phyloP scores from a whole-genome alignment of 2,113 vertebrate species.

The Pampusana beccarii region DNA sequence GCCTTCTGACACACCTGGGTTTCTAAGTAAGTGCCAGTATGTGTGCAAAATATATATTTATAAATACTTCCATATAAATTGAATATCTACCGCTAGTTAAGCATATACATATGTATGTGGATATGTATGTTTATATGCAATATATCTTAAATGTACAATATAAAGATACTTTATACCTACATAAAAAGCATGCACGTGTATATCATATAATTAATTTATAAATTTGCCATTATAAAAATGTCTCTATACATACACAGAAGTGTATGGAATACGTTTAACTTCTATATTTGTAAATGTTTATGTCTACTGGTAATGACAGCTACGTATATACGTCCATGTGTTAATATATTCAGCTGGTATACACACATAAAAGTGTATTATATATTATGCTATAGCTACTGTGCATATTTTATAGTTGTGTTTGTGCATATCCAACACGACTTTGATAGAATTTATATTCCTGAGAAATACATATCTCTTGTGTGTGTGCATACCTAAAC shows the following conservation, averaged over 20 bases:
- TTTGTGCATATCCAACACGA: not conserved
- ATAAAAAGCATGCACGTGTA: not conserved
- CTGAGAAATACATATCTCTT: not conserved
- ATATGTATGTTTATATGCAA: not conserved
- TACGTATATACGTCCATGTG: not conserved
- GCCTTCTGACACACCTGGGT: fast-evolving
- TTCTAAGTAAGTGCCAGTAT: not conserved
- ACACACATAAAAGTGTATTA: not conserved
- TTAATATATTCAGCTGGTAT: not conserved
- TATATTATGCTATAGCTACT: fast-evolving
- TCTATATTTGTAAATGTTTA: not conserved
- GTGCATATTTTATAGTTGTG: fast-evolving
- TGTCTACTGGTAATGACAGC: not conserved
- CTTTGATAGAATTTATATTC: not conserved
- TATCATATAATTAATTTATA: not conserved
- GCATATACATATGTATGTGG: not conserved
- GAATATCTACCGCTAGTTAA: not conserved
- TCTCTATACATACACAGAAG: not conserved
- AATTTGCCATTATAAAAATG: not conserved
- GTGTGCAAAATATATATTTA: not conserved
- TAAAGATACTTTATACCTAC: no score
- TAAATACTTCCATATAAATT: not conserved
- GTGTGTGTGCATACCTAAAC: not conserved
- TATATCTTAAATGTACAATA: not conserved
- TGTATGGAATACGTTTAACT: not conserved